Percentiles rank a stretch among this genome's conserved stretches.
phyloP scores from a whole-genome alignment of 2,888 invertebrate genomes.

The Callyntrura sp. region DNA sequence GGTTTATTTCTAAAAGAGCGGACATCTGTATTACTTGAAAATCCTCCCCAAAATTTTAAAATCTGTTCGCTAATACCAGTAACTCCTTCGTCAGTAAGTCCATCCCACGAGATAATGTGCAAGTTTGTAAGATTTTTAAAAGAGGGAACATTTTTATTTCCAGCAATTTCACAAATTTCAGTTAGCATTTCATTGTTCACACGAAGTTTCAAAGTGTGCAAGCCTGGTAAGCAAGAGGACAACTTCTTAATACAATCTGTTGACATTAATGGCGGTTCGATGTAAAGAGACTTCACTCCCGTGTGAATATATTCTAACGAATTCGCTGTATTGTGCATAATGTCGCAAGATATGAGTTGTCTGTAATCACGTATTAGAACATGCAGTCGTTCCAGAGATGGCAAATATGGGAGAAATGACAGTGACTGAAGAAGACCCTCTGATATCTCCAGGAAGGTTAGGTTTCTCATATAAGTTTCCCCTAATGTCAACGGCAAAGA shows the following conservation, averaged over 20 bases:
- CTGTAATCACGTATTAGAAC: constrained; percentile 63
- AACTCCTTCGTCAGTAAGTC: constrained; percentile 68
- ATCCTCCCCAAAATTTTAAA: constrained; percentile 52
- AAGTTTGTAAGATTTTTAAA: constrained; percentile 34
- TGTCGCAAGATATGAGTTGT: constrained; percentile 46
- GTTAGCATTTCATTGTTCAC: constrained; percentile 57
- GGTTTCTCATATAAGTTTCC: background rate
- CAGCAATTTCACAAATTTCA: constrained; percentile 32
- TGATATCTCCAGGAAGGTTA: constrained; percentile 63
- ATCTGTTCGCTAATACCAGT: constrained; percentile 59
- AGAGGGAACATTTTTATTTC: background rate
- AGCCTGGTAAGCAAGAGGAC: constrained; percentile 30
- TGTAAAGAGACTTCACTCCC: constrained; percentile 53
- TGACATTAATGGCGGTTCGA: constrained; percentile 61
- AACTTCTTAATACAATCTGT: constrained; percentile 59
- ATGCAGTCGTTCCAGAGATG: constrained; percentile 47
- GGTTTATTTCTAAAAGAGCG: constrained; percentile 32
- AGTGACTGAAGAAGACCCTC: constrained; percentile 52
- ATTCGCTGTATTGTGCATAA: constrained; percentile 57
- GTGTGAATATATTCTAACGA: background rate
- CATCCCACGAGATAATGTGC: constrained; percentile 63
- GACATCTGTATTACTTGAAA: constrained; percentile 37
- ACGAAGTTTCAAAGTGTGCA: constrained; percentile 53
- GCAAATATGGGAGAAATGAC: constrained; percentile 53
- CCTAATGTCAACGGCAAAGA: background rate